phyloP scores from a whole-genome alignment of 2,797 vertebrate genomes.

The Galago senegalensis region DNA sequence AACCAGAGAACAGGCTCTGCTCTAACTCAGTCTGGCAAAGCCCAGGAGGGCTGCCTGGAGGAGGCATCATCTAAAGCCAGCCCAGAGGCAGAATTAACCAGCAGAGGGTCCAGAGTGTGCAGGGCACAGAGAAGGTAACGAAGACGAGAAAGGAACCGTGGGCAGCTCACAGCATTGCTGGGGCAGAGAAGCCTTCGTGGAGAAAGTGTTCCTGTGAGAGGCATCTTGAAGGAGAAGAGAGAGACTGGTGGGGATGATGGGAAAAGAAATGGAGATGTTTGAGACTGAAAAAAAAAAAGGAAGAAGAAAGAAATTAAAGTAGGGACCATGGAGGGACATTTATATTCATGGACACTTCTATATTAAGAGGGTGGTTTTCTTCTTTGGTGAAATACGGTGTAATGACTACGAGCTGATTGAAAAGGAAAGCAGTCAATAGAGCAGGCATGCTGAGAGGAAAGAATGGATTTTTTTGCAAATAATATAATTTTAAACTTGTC shows the following conservation, averaged over 20 bases:
- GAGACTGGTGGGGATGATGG: not conserved
- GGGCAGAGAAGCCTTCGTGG: not conserved
- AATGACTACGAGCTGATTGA: constrained; percentile 63
- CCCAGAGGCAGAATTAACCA: too few relatives aligned
- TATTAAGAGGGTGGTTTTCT: constrained; percentile 56
- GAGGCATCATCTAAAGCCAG: not conserved
- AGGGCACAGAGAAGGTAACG: not conserved
- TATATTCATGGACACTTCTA: constrained; percentile 66
- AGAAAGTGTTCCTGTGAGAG: fast-evolving
- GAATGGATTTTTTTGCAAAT: constrained; percentile 82
- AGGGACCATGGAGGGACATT: not conserved
- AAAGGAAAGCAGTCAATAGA: constrained; percentile 73
- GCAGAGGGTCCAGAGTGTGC: not conserved
- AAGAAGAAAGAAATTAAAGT: not conserved
- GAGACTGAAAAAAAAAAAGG: not conserved
- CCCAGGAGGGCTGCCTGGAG: constrained; percentile 28
- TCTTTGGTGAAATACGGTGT: constrained; percentile 4
- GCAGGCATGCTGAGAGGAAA: constrained; percentile 51
- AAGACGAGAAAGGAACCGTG: too few relatives aligned
- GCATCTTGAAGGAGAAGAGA: not conserved
- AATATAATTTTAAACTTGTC: constrained; percentile 76
- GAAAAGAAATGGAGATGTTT: not conserved
- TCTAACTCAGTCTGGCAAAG: not conserved
- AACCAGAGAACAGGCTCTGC: not conserved
- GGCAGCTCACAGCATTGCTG: not conserved